Conservation (phyloP, 1,140 invertebrate species). For the Chrysomallon squamiferum region DNA sequence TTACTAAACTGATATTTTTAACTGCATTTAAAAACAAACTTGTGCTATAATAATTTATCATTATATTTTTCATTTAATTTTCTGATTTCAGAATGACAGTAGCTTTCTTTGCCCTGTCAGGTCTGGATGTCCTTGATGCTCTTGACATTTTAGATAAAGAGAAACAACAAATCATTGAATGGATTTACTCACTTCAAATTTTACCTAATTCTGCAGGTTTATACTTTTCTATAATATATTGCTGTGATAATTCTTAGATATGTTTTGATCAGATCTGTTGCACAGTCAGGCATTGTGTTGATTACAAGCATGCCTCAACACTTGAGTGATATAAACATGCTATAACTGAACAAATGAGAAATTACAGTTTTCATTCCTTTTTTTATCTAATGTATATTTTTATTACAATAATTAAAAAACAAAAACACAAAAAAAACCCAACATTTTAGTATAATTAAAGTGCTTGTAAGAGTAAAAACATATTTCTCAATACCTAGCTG, state of each 20-base stretch:
- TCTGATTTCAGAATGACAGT: slow-evolving; percentile 76
- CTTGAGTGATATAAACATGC: background rate
- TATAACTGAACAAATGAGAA: too few species aligned
- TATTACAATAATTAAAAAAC: too few species aligned
- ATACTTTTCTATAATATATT: slow-evolving; percentile 5
- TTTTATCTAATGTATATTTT: too few species aligned
- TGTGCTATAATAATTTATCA: background rate
- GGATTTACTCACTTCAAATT: slow-evolving; percentile 89
- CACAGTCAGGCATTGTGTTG: background rate
- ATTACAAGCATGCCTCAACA: background rate
- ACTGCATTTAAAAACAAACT: background rate
- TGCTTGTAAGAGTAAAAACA: too few species aligned
- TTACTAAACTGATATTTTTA: slow-evolving; percentile 1
- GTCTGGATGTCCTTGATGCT: slow-evolving; percentile 83
- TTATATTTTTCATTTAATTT: slow-evolving; percentile 7
- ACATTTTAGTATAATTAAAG: too few species aligned
- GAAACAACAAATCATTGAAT: slow-evolving; percentile 78
- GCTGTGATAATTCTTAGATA: background rate
- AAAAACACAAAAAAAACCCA: too few species aligned
- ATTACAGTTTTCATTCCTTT: too few species aligned
- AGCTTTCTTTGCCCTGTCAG: slow-evolving; percentile 88
- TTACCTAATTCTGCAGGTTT: slow-evolving; percentile 68
- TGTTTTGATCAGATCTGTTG: background rate
- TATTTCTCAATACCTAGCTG: too few species aligned
- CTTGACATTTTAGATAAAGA: slow-evolving; percentile 71